Percentiles rank a stretch among this genome's conserved stretches.
phyloP scores from a whole-genome alignment of 2,888 invertebrate genomes.

The Drosophila neotestacea region DNA sequence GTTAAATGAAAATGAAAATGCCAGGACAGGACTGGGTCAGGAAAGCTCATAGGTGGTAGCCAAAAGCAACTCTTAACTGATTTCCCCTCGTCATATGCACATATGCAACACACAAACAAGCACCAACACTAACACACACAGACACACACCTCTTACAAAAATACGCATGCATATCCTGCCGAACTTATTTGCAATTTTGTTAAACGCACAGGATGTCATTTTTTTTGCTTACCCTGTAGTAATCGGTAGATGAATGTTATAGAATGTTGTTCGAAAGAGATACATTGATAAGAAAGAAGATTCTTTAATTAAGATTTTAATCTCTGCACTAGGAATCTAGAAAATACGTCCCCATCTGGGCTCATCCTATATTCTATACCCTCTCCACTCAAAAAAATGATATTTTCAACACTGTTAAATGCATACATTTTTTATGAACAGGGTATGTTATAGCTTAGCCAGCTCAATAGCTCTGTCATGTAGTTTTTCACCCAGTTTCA shows the following conservation, averaged over 20 bases:
- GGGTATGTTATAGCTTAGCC: not conserved
- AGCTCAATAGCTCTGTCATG: not conserved
- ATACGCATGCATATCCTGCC: conserved; percentile 8
- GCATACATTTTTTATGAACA: not conserved
- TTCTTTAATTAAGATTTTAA: too few species aligned
- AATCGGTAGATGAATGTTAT: not conserved
- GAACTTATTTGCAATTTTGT: conserved; percentile 35
- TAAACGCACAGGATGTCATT: conserved; percentile 14
- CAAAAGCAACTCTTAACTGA: conserved; percentile 39
- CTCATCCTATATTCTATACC: too few species aligned
- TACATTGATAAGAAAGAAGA: too few species aligned
- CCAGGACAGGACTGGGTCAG: conserved; percentile 9
- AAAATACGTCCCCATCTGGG: too few species aligned
- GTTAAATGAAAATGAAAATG: conserved; percentile 54
- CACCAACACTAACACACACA: not conserved
- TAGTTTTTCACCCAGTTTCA: conserved; percentile 2
- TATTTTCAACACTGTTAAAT: not conserved
- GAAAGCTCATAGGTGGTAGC: conserved; percentile 3
- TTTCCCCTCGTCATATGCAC: conserved; percentile 45
- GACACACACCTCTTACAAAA: not conserved
- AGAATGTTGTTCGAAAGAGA: too few species aligned
- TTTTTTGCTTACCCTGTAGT: not conserved
- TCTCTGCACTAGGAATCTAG: too few species aligned
- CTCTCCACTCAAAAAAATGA: not conserved
- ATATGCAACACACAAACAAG: conserved; percentile 11